Conservation (phyloP, 2,113 vertebrate genomes). For the Chrysemys picta region DNA sequence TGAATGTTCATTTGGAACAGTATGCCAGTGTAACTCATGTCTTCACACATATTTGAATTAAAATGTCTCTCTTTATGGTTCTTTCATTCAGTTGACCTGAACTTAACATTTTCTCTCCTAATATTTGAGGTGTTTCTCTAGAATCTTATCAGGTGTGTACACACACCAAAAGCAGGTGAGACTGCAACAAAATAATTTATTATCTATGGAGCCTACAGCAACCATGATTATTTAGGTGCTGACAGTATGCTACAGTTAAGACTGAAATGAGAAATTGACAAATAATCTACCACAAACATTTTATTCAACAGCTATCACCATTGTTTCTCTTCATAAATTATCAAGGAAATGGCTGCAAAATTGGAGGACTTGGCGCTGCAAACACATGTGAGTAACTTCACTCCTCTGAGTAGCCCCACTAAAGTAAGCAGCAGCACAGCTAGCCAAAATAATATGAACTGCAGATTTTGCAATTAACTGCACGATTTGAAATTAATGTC, state of each 20-base stretch:
- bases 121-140: conserved; percentile 37
- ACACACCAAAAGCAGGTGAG: conserved; percentile 25
- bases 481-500: not conserved
- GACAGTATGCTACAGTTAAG: conserved; percentile 25
- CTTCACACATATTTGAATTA: not conserved
- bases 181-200: conserved; percentile 48
- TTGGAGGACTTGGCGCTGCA: not conserved
- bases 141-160: conserved; percentile 13
- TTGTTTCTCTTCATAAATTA: conserved; percentile 19
- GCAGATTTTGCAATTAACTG: not conserved
- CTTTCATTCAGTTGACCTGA: conserved; percentile 8
- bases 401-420: not conserved
- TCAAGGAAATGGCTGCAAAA: conserved; percentile 20
- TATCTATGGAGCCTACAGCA: not conserved
- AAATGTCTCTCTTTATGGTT: not conserved
- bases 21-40: not conserved
- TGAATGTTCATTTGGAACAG: not conserved
- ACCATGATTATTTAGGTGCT: not conserved
- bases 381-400: not conserved
- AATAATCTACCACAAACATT: conserved; percentile 45
- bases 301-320: conserved; percentile 20
- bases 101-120: conserved; percentile 19
- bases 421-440: rapidly evolving
- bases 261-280: conserved; percentile 31
- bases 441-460: not conserved